phyloP scores from a whole-genome alignment of 1,140 invertebrate species.

The Gerris buenoi region DNA sequence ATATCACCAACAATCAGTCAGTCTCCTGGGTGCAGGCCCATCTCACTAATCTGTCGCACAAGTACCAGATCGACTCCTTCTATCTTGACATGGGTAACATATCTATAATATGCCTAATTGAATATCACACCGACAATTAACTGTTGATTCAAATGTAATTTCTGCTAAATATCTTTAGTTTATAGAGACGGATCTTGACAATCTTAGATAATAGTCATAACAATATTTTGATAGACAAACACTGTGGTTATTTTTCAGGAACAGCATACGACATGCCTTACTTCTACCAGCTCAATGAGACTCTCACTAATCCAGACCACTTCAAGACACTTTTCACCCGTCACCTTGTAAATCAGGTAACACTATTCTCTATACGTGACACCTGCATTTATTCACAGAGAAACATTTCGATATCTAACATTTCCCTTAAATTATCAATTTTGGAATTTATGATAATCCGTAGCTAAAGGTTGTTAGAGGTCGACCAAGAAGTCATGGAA shows the following conservation, averaged over 20 bases:
- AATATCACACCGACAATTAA: too few relatives aligned
- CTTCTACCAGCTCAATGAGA: constrained; percentile 54
- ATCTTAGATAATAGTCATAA: too few relatives aligned
- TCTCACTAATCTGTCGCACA: constrained; percentile 48
- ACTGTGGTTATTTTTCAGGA: constrained; percentile 30
- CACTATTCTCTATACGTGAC: too few relatives aligned
- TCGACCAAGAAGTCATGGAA: too few relatives aligned
- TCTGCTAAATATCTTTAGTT: too few relatives aligned
- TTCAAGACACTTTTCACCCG: constrained; percentile 59
- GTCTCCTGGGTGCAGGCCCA: constrained; percentile 64
- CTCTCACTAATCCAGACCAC: constrained; percentile 59
- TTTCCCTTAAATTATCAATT: too few relatives aligned
- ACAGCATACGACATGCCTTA: constrained; percentile 73
- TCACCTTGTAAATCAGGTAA: constrained; percentile 32
- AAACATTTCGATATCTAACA: not conserved
- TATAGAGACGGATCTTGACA: too few relatives aligned
- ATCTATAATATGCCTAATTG: too few relatives aligned
- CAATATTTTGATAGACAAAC: too few relatives aligned
- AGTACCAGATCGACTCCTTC: constrained; percentile 73
- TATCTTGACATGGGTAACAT: constrained; percentile 63
- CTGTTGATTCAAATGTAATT: too few relatives aligned
- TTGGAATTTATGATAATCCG: too few relatives aligned
- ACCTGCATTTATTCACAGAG: not conserved
- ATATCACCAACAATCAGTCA: constrained; percentile 65
- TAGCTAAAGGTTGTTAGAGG: too few relatives aligned